Evolutionary conservation across 92 coral and sea anemone genomes (phyloP).

Genomic region (Porites cylindrica): DNA sequence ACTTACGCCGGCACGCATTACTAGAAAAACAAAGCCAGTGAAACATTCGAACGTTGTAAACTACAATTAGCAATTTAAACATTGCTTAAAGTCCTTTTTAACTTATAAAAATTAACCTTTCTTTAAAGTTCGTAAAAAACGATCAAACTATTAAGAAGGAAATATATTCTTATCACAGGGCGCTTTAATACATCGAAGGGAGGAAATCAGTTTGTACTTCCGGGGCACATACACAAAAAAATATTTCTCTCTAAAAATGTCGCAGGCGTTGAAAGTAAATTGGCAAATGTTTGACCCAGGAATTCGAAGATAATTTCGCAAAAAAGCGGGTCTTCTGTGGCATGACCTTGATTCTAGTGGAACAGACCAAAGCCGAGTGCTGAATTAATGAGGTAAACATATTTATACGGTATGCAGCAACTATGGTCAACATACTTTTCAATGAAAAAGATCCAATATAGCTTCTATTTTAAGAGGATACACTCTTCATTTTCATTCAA

Average conservation of each 20-base stretch:
- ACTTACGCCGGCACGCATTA: background rate
- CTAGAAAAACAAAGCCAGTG: background rate
- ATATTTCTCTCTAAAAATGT: conserved; percentile 2
- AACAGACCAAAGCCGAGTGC: background rate
- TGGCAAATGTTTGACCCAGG: background rate
- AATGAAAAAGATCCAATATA: background rate
- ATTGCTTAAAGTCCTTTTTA: too few species aligned
- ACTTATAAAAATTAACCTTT: background rate
- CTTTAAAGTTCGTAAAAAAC: background rate
- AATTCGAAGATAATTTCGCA: background rate
- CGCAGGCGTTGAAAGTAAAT: background rate
- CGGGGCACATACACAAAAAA: background rate
- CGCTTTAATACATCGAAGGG: background rate
- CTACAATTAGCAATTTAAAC: too few species aligned
- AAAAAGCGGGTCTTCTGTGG: background rate
- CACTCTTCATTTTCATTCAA: background rate
- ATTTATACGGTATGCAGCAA: too few species aligned
- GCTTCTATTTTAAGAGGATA: background rate
- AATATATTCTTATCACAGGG: background rate
- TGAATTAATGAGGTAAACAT: conserved; percentile 5
- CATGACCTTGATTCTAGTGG: background rate
- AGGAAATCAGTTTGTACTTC: background rate
- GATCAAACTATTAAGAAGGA: background rate
- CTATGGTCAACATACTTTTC: background rate
- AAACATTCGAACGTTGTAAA: background rate